These are phyloP conservation scores for Troilus luridus DNA, from an alignment of 2,888 invertebrate genomes.

Conservation along the genomic window DNA sequence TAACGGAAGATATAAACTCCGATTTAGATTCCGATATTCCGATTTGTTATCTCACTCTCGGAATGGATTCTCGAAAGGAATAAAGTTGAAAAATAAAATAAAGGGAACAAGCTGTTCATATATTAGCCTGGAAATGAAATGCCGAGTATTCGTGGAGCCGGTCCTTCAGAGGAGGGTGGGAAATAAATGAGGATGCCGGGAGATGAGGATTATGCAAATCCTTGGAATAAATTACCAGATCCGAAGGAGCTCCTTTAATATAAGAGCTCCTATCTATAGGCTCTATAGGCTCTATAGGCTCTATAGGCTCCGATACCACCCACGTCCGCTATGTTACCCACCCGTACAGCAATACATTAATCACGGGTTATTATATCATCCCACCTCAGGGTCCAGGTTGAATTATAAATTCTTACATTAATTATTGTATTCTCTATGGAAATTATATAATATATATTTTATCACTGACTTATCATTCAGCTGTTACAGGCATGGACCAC, in stretches of 20 bases:
- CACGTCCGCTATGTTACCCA: background rate
- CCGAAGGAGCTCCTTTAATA: background rate
- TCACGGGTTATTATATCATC: background rate
- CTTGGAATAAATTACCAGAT: constrained; percentile 11
- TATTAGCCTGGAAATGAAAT: constrained; percentile 17
- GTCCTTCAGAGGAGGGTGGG: constrained; percentile 11
- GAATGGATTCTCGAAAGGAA: background rate
- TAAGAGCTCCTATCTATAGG: no score
- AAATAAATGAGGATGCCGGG: constrained; percentile 32
- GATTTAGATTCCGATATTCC: background rate
- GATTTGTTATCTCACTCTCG: constrained; percentile 10
- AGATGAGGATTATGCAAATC: constrained; percentile 50
- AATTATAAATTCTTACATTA: background rate
- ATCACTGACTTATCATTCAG: no score
- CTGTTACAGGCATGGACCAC: no score
- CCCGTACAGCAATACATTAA: constrained; percentile 6
- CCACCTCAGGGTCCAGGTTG: background rate
- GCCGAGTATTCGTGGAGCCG: constrained; percentile 5
- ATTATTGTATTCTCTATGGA: background rate
- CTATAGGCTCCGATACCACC: background rate
- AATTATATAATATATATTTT: background rate
- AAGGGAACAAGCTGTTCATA: background rate
- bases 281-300: no score
- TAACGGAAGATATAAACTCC: background rate
- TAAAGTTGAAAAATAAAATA: background rate